phyloP scores from a whole-genome alignment of 1,140 invertebrate genomes.

The Tetraneura akinire region DNA sequence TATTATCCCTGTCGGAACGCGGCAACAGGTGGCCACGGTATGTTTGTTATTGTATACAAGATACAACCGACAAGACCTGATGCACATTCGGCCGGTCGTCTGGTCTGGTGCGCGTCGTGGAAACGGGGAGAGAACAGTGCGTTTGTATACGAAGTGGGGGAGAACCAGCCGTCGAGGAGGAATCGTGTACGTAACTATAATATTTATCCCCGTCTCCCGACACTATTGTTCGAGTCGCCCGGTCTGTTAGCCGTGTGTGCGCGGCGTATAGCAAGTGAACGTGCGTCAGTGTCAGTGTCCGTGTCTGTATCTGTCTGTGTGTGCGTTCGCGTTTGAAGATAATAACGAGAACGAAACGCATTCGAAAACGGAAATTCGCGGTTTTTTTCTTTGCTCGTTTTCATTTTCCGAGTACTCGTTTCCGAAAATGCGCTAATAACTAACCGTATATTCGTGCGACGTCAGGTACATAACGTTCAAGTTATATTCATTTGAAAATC shows the following conservation, averaged over 20 bases:
- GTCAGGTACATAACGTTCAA: too few relatives aligned
- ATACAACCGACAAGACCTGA: conserved; percentile 7
- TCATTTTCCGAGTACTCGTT: too few relatives aligned
- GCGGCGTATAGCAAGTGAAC: not conserved
- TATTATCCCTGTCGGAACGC: conserved; percentile 1
- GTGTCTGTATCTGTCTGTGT: not conserved
- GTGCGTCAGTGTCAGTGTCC: not conserved
- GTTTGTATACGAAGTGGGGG: not conserved
- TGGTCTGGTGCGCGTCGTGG: not conserved
- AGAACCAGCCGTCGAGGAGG: not conserved
- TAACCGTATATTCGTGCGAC: not conserved
- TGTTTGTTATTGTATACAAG: too few relatives aligned
- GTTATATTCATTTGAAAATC: too few relatives aligned
- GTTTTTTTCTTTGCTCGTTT: too few relatives aligned
- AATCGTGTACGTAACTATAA: too few relatives aligned
- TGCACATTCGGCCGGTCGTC: not conserved
- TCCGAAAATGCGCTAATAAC: conserved; percentile 32
- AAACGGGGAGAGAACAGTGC: too few relatives aligned
- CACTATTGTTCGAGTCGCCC: conserved; percentile 39
- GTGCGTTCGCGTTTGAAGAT: not conserved
- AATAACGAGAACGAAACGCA: too few relatives aligned
- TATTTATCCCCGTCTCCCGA: not conserved
- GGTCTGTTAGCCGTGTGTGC: conserved; percentile 22
- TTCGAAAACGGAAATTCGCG: too few relatives aligned
- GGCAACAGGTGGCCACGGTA: too few relatives aligned